These are phyloP conservation scores for Himalopsyche tibetana DNA, from an alignment of 2,888 invertebrate species.

Conservation along the genomic window DNA sequence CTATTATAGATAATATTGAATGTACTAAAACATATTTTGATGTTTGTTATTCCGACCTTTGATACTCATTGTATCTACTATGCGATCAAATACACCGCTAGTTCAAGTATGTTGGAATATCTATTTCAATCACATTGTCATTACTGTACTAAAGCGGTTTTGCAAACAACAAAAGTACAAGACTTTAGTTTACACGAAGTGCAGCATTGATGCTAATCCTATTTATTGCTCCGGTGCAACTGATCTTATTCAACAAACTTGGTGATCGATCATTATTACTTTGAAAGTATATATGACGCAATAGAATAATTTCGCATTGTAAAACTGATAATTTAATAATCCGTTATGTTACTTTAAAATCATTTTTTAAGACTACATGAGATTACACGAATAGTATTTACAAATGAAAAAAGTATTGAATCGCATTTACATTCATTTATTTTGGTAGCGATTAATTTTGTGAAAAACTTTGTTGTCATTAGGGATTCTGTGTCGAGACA, in stretches of 20 bases:
- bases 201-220: constrained; percentile 27
- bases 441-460: no score
- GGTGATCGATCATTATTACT: constrained; percentile 24
- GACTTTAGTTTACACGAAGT: background rate
- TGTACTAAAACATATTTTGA: no score
- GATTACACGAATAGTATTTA: background rate
- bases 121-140: constrained; percentile 8
- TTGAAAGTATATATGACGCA: background rate
- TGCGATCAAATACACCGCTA: background rate
- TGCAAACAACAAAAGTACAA: background rate
- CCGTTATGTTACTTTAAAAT: no score
- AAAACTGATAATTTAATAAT: no score
- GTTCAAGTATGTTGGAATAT: background rate
- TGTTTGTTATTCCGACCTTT: no score
- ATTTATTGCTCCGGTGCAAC: constrained; percentile 17
- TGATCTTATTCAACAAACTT: background rate
- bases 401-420: no score
- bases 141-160: background rate
- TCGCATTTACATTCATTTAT: no score
- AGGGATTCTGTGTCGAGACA: no score
- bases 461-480: no score
- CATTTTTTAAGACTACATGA: background rate
- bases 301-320: background rate
- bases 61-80: no score
- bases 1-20: no score